phyloP scores from a whole-genome alignment of 1,140 invertebrate species.

The Pseudomyrmex sp. region DNA sequence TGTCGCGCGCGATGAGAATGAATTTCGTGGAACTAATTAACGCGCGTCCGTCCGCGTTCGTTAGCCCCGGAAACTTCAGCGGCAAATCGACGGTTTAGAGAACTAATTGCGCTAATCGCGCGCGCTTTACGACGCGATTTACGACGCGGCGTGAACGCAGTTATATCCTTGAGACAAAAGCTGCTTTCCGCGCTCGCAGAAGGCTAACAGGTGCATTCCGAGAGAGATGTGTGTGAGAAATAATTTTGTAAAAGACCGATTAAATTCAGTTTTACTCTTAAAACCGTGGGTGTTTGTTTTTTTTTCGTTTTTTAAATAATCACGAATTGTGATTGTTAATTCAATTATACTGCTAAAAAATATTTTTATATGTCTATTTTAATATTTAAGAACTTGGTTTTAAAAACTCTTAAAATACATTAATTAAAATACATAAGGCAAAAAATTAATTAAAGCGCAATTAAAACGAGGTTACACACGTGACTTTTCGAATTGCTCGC shows the following conservation, averaged over 20 bases:
- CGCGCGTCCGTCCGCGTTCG: constrained; percentile 40
- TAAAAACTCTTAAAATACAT: no score
- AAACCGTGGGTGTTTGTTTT: no score
- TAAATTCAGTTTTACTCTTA: no score
- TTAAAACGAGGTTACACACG: background rate
- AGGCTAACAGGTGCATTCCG: background rate
- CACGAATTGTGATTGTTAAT: no score
- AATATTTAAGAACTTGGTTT: no score
- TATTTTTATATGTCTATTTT: no score
- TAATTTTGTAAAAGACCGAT: background rate
- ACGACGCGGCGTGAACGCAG: background rate
- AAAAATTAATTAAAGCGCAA: no score
- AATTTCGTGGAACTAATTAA: constrained; percentile 72
- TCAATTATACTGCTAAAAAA: no score
- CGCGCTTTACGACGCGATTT: constrained; percentile 32
- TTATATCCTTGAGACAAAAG: constrained; percentile 2
- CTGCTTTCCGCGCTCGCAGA: background rate
- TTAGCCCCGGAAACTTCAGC: constrained; percentile 59
- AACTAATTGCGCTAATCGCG: constrained; percentile 69
- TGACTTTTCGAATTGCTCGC: constrained; percentile 9
- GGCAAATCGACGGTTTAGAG: constrained; percentile 62
- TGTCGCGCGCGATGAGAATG: constrained; percentile 9
- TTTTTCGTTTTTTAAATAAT: no score
- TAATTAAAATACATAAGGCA: no score
- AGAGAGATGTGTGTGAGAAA: background rate